phyloP scores from a whole-genome alignment of 2,888 invertebrate genomes.

The Pollenia amentaria region DNA sequence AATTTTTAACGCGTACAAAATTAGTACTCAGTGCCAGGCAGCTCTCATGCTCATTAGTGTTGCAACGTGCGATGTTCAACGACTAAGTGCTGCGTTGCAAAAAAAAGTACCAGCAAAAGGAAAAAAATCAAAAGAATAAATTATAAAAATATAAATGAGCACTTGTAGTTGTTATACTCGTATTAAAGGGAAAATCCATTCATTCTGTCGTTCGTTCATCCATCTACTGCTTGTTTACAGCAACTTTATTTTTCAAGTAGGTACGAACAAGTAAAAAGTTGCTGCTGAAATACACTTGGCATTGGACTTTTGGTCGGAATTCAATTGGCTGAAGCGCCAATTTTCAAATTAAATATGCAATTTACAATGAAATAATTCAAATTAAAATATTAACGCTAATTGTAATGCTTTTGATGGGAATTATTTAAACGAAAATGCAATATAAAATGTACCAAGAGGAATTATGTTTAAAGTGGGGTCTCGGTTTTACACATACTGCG shows the following conservation, averaged over 20 bases:
- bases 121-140: slow-evolving; percentile 22
- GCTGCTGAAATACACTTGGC: not conserved
- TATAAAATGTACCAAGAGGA: not conserved
- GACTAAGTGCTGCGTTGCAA: slow-evolving; percentile 8
- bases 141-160: slow-evolving; percentile 33
- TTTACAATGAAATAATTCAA: slow-evolving; percentile 55
- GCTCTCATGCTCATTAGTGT: slow-evolving; percentile 43
- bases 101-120: not conserved
- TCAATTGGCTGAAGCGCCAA: slow-evolving; percentile 40
- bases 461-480: not conserved
- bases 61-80: slow-evolving; percentile 43
- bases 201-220: not conserved
- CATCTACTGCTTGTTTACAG: not conserved
- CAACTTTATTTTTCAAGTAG: slow-evolving; percentile 28
- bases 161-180: not conserved
- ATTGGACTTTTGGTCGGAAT: slow-evolving; percentile 26
- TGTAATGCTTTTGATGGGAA: slow-evolving; percentile 36
- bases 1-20: slow-evolving; percentile 62
- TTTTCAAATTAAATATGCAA: slow-evolving; percentile 18
- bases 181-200: slow-evolving; percentile 42
- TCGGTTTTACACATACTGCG: no score
- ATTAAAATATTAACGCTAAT: slow-evolving; percentile 39
- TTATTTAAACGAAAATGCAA: not conserved
- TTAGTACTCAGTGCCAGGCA: slow-evolving; percentile 45
- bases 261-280: not conserved